Base-by-base conservation (phyloP, 2,888 invertebrate genomes). In the Sesia bembeciformis region DNA sequence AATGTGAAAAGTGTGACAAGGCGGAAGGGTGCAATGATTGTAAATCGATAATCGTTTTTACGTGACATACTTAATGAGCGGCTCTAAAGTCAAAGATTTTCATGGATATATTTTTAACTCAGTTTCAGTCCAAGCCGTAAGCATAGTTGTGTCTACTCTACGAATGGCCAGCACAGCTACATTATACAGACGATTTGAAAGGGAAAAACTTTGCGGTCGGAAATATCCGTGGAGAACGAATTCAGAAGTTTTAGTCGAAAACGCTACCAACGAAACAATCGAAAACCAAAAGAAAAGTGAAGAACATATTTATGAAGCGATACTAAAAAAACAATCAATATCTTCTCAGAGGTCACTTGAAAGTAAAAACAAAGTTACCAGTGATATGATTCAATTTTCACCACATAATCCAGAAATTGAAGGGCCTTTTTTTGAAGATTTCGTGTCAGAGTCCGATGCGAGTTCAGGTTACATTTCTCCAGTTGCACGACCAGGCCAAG, bases 101-200 rank as follows among this genome's bases (percentile, higher is more conserved):
- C 23, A 23, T 23, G 2, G 23, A 23, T 23, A 23, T 23, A 23
- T 23, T 23, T 1, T 23, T 23, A 23, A 23, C 84, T 8, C 80
- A 95, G 95, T 92, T 62, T 87, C 91, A 56, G 86, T 93, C 55
- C 94, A 94, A 78, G 85, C 92, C 5, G 78, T 94, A 3, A 93
- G 93, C 66, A 90, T 95, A 56, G 69, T 93, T 2, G 91, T 93
- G 60, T 93, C 94, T 3, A 84, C 94, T 42, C 84, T 93, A 40
- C 91, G 94, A 68, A 88, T 95, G 84, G 92, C 95, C 0, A 91
- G 92, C 55, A 93, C 93, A 46, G 94, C 94, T 8, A 92, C 93
- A 40, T 84, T 92, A 39, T 95, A 93, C 68, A 93, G 95, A 77
- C 91, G 95, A 69, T 95, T 95, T 70, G 95, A 95, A 79, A 92